A percentile compares a stretch with the other conserved stretches of the same genome.
phyloP scores from a whole-genome alignment of 1,140 invertebrate genomes.

The Liolophura sinensis region DNA sequence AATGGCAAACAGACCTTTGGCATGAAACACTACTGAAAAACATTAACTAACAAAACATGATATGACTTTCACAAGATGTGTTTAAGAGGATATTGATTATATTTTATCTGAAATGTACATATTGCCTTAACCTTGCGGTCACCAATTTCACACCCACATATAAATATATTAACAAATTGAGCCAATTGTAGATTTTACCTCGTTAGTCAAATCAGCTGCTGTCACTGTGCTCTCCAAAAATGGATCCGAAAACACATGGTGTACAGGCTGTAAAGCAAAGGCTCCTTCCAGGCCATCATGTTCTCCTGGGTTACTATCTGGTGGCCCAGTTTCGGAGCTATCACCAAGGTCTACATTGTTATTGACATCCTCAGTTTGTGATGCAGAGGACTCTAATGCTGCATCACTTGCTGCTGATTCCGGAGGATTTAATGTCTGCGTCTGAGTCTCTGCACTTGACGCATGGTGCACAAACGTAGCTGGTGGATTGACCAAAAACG shows the following conservation, averaged over 20 bases:
- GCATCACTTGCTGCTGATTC: not conserved
- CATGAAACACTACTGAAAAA: too few species aligned
- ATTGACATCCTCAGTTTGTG: slow-evolving; percentile 7
- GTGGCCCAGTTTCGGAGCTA: slow-evolving; percentile 13
- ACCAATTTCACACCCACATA: too few species aligned
- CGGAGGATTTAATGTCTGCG: not conserved
- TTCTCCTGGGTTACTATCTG: slow-evolving; percentile 8
- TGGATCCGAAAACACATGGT: slow-evolving; percentile 6
- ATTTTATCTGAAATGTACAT: too few species aligned
- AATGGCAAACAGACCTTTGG: too few species aligned
- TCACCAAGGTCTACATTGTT: slow-evolving; percentile 6
- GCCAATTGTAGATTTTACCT: slow-evolving; percentile 16
- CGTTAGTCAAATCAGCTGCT: slow-evolving; percentile 20
- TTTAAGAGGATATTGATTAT: too few species aligned
- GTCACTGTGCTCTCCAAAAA: not conserved
- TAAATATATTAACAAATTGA: too few species aligned
- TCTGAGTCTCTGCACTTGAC: not conserved
- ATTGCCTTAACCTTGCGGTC: too few species aligned
- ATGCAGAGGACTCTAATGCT: not conserved
- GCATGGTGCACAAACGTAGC: slow-evolving; percentile 3
- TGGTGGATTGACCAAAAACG: slow-evolving; percentile 63
- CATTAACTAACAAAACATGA: too few species aligned
- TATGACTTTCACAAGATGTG: too few species aligned
- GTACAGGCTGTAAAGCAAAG: slow-evolving; percentile 8
- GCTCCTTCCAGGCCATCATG: slow-evolving; percentile 10